A percentile compares a stretch with the other conserved stretches of the same genome.
Conservation (phyloP, 1,140 invertebrate genomes). For the Sycobia sp. region DNA sequence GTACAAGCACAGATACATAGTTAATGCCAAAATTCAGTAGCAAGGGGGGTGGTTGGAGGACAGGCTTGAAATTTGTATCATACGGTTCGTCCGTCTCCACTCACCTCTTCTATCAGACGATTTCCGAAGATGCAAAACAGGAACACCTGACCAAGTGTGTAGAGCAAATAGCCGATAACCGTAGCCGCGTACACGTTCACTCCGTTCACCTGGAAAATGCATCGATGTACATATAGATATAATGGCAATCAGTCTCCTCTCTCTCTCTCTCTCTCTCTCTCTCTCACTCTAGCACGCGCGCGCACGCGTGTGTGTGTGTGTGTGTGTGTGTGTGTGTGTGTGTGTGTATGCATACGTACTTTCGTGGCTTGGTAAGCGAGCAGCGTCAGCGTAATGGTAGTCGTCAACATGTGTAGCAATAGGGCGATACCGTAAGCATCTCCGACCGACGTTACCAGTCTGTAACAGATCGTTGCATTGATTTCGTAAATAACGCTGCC, state of each 20-base stretch:
- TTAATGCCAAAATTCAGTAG: too few species aligned
- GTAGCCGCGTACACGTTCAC: slow-evolving; percentile 77
- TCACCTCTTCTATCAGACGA: slow-evolving; percentile 81
- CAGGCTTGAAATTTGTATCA: too few species aligned
- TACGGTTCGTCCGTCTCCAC: neutral
- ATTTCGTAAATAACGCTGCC: too few species aligned
- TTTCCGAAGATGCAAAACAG: slow-evolving; percentile 86
- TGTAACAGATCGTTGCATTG: slow-evolving; percentile 48
- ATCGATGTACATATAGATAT: too few species aligned
- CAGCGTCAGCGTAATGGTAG: slow-evolving; percentile 79
- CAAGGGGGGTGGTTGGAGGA: too few species aligned
- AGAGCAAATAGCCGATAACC: slow-evolving; percentile 77
- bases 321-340: neutral
- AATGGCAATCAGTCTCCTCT: too few species aligned
- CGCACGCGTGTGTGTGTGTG: too few species aligned
- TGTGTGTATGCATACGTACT: slow-evolving; percentile 55
- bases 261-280: too few species aligned
- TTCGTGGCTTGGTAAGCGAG: slow-evolving; percentile 85
- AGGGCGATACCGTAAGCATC: slow-evolving; percentile 81
- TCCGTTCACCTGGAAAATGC: slow-evolving; percentile 67
- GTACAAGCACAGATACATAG: too few species aligned
- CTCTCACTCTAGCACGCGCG: too few species aligned
- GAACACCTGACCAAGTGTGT: slow-evolving; percentile 81
- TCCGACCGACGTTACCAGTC: slow-evolving; percentile 77
- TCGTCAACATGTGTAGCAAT: slow-evolving; percentile 81